Conservation (phyloP, 2,888 invertebrate species). For the Seladonia tumulorum region DNA sequence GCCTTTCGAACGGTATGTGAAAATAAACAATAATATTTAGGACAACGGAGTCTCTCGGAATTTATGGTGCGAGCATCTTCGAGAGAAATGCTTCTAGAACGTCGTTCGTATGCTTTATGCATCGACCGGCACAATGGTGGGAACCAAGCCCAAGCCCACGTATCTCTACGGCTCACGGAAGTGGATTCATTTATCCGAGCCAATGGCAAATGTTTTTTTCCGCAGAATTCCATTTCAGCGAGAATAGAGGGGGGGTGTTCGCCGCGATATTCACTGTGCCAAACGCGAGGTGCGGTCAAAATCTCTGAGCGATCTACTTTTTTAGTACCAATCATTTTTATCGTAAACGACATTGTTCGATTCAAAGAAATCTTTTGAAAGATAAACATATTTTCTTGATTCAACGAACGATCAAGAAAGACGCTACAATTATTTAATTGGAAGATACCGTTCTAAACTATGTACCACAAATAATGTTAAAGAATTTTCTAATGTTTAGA, state of each 20-base stretch:
- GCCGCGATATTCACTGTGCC: not conserved
- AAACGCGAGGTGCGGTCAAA: not conserved
- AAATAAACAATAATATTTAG: conserved; percentile 54
- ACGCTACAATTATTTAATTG: too few species aligned
- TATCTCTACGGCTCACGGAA: conserved; percentile 30
- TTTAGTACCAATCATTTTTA: not conserved
- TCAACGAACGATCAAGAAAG: too few species aligned
- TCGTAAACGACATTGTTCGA: too few species aligned
- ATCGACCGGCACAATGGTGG: conserved; percentile 60
- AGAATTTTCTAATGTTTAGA: not conserved
- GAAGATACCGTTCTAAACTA: too few species aligned
- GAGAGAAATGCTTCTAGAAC: conserved; percentile 47
- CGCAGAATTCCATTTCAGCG: conserved; percentile 8
- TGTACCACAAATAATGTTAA: too few species aligned
- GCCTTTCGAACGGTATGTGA: conserved; percentile 16
- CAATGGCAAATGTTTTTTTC: conserved; percentile 43
- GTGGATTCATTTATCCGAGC: conserved; percentile 28
- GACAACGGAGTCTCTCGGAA: conserved; percentile 36
- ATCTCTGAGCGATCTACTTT: not conserved
- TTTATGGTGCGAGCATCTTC: conserved; percentile 56
- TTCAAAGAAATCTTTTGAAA: too few species aligned
- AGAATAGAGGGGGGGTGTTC: conserved; percentile 28
- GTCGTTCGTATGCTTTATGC: conserved; percentile 59
- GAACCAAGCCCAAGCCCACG: conserved; percentile 55
- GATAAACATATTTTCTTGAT: too few species aligned